Evolutionary conservation across 2,888 invertebrate species (phyloP), one percentile per base, ranked within the genome.

Genomic region (Sinhomidia bicolor): DNA sequence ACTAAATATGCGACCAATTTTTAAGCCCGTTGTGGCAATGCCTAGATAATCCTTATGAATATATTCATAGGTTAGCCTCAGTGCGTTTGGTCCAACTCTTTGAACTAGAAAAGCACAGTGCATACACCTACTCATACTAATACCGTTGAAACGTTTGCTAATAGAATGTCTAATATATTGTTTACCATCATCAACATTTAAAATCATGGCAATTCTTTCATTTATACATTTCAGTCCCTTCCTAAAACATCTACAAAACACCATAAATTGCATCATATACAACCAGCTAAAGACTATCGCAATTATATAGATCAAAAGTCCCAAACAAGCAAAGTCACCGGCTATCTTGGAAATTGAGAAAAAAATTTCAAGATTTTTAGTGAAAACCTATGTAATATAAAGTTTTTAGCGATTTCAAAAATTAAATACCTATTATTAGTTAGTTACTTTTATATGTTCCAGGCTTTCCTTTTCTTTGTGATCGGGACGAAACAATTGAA

Each of bases 1-100:
- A 26, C 82, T 82, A 44, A 83, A 88, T 14, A 88, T 78, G 3
- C 26, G 41, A 10, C 88, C 88, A 7, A 65, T 62, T 62, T 82
- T 88, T 10, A 82, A 74, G 0, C 88, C 88, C 1, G 82, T 88
- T 29, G 76, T 76, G 7, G 83, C 74, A n/a, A 88, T 78, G 0
- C 60, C 83, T 26, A 88, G 32, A 51, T 88, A 83, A 41, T 88
- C 88, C 65, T 78, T 88, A 36, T 88, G 88, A 82, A 88, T 76
- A 14, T 60, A 36, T n/a, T 62, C 62, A 32, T 78, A 82, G n/a
- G 74, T 76, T 26, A 88, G 17, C 26, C 88, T 17, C 2, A 88
- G 7, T 4, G 88, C 82, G 51, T 88, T 88, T 32, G 82, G 82
- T 5, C 88, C 88, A 20, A 74, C 47, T 65, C 74, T 68, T 23